Percentiles rank a stretch among this genome's conserved stretches.
Conservation (phyloP, 2,888 invertebrate genomes). For the Tridacna gigas region DNA sequence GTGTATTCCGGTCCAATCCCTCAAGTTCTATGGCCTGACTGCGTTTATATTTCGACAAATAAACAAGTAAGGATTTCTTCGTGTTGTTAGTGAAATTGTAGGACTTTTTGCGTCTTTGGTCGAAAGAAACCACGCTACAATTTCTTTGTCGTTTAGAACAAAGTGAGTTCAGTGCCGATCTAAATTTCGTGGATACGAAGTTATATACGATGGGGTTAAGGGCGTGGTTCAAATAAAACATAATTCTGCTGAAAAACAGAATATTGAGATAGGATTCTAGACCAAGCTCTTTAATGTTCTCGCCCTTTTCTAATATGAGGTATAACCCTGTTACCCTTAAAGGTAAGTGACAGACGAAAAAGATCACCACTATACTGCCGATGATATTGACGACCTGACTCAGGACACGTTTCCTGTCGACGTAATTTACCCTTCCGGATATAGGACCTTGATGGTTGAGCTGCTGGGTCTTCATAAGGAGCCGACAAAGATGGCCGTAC, state of each 20-base stretch:
- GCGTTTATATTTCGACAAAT: slow-evolving; percentile 1
- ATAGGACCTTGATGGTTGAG: slow-evolving; percentile 7
- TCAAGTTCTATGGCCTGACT: slow-evolving; percentile 6
- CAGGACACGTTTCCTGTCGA: slow-evolving; percentile 31
- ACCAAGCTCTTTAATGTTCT: slow-evolving; percentile 54
- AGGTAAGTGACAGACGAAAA: slow-evolving; percentile 71
- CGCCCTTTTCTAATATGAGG: slow-evolving; percentile 61
- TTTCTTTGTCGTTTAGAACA: neutral
- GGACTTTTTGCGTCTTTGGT: neutral
- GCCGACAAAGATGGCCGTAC: slow-evolving; percentile 42
- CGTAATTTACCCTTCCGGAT: neutral
- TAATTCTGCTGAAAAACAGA: slow-evolving; percentile 64
- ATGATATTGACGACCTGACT: slow-evolving; percentile 68
- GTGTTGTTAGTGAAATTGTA: neutral
- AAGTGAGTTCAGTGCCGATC: slow-evolving; percentile 24
- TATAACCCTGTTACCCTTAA: slow-evolving; percentile 66
- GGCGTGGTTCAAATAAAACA: slow-evolving; percentile 80
- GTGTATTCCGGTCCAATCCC: neutral
- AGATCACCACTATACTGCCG: slow-evolving; percentile 63
- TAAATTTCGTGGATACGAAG: slow-evolving; percentile 62
- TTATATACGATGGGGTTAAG: slow-evolving; percentile 74
- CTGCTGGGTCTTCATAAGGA: slow-evolving; percentile 20
- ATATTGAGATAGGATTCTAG: slow-evolving; percentile 67
- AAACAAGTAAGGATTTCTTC: neutral
- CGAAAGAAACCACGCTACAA: neutral